A percentile compares a stretch with the other conserved stretches of the same genome.
phyloP scores from a whole-genome alignment of 2,797 vertebrate genomes.

The Danio tinwini region DNA sequence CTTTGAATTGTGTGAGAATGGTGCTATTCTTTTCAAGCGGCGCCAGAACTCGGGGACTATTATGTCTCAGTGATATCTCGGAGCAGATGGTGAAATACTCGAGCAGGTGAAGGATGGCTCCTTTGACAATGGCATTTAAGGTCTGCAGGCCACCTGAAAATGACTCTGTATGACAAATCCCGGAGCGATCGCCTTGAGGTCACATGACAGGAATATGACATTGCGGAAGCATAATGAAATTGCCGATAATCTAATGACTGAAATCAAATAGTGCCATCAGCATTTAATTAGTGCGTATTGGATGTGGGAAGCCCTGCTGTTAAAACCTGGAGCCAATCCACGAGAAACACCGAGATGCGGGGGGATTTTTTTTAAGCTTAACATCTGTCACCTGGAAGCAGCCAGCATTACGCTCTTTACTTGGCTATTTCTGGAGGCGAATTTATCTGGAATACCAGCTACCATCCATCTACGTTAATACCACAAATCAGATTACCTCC shows the following conservation, averaged over 20 bases:
- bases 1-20: constrained; percentile 35
- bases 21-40: constrained; percentile 23
- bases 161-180: neutral
- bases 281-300: constrained; percentile 66
- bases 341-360: constrained; percentile 58
- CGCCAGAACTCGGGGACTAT: constrained; percentile 41
- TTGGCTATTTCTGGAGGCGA: constrained; percentile 57
- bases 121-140: constrained; percentile 37
- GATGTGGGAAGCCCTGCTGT: constrained; percentile 53
- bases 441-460: constrained; percentile 59
- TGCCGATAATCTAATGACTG: constrained; percentile 55
- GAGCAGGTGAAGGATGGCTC: constrained; percentile 47
- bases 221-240: constrained; percentile 40
- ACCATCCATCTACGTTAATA: constrained; percentile 66
- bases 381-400: constrained; percentile 70
- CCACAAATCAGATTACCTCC: constrained; percentile 49
- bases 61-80: constrained; percentile 41
- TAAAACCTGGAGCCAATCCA: constrained; percentile 50
- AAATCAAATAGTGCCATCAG: constrained; percentile 65
- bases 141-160: constrained; percentile 37
- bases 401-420: constrained; percentile 39
- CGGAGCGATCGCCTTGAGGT: neutral
- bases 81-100: constrained; percentile 60
- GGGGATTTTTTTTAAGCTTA: constrained; percentile 63
- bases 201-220: constrained; percentile 42